A percentile compares a stretch with the other conserved stretches of the same genome.
Evolutionary conservation across 2,797 vertebrate species (phyloP).

Genomic region (Melanotaenia parkinsoni): DNA sequence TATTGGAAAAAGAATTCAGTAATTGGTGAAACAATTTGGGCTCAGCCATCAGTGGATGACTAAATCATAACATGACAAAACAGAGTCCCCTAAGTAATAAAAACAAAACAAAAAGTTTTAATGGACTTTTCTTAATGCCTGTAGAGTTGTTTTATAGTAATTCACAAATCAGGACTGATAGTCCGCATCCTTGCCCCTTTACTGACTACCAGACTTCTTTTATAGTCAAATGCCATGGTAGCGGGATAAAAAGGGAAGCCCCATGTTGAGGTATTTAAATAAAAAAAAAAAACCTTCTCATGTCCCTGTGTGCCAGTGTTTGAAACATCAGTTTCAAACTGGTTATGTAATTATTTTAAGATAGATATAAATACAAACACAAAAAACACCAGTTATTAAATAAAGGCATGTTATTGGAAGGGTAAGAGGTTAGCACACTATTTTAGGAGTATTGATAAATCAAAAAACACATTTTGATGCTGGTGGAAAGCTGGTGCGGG

Average conservation of each 20-base stretch:
- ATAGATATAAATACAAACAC: neutral
- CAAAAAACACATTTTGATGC: no score
- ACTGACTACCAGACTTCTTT: slow-evolving; percentile 47
- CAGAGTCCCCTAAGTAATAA: neutral
- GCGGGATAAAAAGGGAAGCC: neutral
- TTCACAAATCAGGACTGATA: slow-evolving; percentile 34
- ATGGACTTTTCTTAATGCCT: neutral
- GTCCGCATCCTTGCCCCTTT: slow-evolving; percentile 27
- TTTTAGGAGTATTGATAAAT: neutral
- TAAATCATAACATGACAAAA: neutral
- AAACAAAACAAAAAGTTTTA: neutral
- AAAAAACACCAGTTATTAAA: no score
- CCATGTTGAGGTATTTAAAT: neutral
- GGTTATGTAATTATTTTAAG: neutral
- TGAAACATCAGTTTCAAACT: neutral
- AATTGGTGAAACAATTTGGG: neutral
- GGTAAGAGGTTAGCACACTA: neutral
- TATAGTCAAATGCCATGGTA: slow-evolving; percentile 38
- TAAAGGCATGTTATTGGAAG: neutral
- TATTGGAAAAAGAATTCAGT: slow-evolving; percentile 2
- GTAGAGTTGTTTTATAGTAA: neutral
- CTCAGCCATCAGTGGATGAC: neutral
- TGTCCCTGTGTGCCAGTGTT: neutral
- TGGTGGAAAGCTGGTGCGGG: neutral
- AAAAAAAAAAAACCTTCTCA: neutral